phyloP scores from a whole-genome alignment of 2,888 invertebrate species.

The Pinctada fucata region DNA sequence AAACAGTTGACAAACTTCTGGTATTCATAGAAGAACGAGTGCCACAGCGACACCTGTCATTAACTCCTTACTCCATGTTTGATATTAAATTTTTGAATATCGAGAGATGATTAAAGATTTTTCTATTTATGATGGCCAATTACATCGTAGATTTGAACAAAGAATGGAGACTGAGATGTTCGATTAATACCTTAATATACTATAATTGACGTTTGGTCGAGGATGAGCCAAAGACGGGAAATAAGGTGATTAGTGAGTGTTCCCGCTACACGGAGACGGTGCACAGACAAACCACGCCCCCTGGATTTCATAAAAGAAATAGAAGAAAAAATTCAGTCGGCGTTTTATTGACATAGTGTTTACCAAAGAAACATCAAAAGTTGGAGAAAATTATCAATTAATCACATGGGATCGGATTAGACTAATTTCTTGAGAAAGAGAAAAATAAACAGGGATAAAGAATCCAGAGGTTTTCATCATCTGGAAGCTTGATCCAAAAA shows the following conservation, averaged over 20 bases:
- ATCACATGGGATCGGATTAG: not conserved
- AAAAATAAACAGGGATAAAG: not conserved
- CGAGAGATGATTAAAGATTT: not conserved
- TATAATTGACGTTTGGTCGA: not conserved
- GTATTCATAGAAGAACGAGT: not conserved
- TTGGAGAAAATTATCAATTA: not conserved
- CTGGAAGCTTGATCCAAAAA: not conserved
- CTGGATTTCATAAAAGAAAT: not conserved
- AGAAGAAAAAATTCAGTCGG: not conserved
- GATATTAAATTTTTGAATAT: not conserved
- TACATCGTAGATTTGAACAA: not conserved
- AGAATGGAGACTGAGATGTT: not conserved
- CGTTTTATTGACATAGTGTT: not conserved
- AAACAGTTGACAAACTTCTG: not conserved
- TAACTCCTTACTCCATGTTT: not conserved
- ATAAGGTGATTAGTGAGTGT: not conserved
- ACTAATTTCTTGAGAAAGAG: not conserved
- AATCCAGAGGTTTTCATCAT: not conserved
- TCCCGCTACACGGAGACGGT: not conserved
- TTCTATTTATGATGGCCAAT: not conserved
- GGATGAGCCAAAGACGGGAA: not conserved
- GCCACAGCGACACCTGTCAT: not conserved
- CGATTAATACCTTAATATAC: not conserved
- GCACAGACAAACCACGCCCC: not conserved
- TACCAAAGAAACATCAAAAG: not conserved